Conservation (phyloP, 2,888 invertebrate genomes). For the Ganaspis brasiliensis region DNA sequence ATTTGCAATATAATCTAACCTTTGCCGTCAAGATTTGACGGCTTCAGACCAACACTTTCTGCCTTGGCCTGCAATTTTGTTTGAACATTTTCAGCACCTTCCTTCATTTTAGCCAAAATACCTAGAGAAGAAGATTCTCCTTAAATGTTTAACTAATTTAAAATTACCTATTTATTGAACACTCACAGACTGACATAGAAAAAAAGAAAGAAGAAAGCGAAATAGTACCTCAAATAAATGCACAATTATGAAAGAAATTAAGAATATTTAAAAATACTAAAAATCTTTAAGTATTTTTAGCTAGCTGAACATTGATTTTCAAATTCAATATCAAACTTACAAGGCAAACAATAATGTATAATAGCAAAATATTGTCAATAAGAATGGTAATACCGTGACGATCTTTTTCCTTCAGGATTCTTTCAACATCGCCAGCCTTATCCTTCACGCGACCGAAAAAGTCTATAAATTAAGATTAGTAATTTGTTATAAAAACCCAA, state of each 20-base stretch:
- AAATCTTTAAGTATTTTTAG: no score
- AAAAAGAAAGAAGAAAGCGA: conserved; percentile 45
- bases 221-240: conserved; percentile 47
- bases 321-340: no score
- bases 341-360: no score
- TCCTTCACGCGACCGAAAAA: conserved; percentile 98
- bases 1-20: conserved; percentile 73
- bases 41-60: conserved; percentile 86
- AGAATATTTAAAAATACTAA: no score
- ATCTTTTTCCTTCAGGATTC: conserved; percentile 95
- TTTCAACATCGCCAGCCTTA: conserved; percentile 95
- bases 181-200: neutral
- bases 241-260: neutral
- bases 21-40: conserved; percentile 79
- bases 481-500: conserved; percentile 52
- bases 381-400: conserved; percentile 87
- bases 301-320: no score
- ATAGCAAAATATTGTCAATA: conserved; percentile 2
- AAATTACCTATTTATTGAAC: neutral
- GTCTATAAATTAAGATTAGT: conserved; percentile 83
- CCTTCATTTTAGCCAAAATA: conserved; percentile 97
- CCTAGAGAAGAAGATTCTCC: conserved; percentile 82
- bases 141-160: conserved; percentile 5
- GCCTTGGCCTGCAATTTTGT: conserved; percentile 96
- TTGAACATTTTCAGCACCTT: conserved; percentile 96